Base-by-base conservation (phyloP, 23 tunicate species). In the Trididemnum nubilum region DNA sequence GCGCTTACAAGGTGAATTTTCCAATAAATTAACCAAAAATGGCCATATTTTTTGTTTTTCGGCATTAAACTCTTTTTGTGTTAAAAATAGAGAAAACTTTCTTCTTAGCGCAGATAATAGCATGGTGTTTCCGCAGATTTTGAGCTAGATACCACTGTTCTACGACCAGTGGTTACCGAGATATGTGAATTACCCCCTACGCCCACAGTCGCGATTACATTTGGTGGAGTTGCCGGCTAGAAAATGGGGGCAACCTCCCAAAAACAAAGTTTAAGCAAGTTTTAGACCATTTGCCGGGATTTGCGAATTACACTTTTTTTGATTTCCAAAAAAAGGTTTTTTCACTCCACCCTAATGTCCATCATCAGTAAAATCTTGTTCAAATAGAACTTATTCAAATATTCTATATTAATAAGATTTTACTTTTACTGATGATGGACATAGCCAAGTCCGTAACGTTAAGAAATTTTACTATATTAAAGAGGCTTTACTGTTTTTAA, bases 331-430 rank as follows among this genome's bases (percentile, higher is more conserved):
- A 61, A 61, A 22, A 61, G n/a, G 26, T 61, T 61, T 61, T 61
- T 61, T 61, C 67, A 61, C 67, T 24, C 67, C 67, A n/a, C 67
- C 67, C 67, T n/a, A 61, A n/a, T n/a, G n/a, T n/a, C n/a, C n/a
- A n/a, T n/a, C n/a, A n/a, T n/a, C n/a, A n/a, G n/a, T n/a, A n/a
- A n/a, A n/a, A n/a, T n/a, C n/a, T n/a, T n/a, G n/a, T n/a, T n/a
- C n/a, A n/a, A n/a, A n/a, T n/a, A n/a, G n/a, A 9, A 49, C 57
- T 49, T n/a, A n/a, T n/a, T n/a, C n/a, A n/a, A n/a, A n/a, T n/a
- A n/a, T n/a, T n/a, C n/a, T n/a, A n/a, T n/a, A n/a, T n/a, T n/a
- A n/a, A n/a, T n/a, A n/a, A n/a, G n/a, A n/a, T n/a, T n/a, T n/a
- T n/a, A n/a, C n/a, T n/a, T n/a, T n/a, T n/a, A n/a, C n/a, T n/a